These are phyloP conservation scores for Addax nasomaculatus DNA, from an alignment of 2,113 vertebrate species.

Conservation along the genomic window DNA sequence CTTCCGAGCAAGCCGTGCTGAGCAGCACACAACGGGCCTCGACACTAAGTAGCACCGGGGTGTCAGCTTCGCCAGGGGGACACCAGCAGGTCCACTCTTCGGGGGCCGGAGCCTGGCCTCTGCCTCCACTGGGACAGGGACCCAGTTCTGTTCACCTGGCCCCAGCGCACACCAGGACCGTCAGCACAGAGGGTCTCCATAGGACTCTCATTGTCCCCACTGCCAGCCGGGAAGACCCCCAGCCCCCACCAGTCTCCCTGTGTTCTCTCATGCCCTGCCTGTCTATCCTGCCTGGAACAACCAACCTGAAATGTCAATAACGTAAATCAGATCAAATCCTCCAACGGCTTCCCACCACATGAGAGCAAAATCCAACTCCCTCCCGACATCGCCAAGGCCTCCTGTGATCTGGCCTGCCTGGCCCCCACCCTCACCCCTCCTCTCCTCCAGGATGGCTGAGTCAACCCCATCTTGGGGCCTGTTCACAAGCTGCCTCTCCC, in stretches of 20 bases:
- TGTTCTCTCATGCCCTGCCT: background rate
- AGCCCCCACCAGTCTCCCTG: background rate
- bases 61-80: background rate
- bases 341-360: background rate
- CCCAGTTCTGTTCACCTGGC: background rate
- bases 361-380: background rate
- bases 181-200: background rate
- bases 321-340: background rate
- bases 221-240: background rate
- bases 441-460: background rate
- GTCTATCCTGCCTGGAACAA: background rate
- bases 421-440: accelerated
- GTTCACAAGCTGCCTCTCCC: background rate
- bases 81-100: too few species aligned
- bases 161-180: accelerated
- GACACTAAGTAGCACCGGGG: background rate
- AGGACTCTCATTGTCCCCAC: background rate
- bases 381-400: background rate
- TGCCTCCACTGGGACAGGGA: background rate
- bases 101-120: too few species aligned
- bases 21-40: background rate
- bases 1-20: background rate
- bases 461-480: background rate
- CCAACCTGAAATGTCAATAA: background rate
- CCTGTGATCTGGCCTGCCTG: accelerated